phyloP scores from a whole-genome alignment of 1,140 invertebrate genomes.

The Chrysopa pallens region DNA sequence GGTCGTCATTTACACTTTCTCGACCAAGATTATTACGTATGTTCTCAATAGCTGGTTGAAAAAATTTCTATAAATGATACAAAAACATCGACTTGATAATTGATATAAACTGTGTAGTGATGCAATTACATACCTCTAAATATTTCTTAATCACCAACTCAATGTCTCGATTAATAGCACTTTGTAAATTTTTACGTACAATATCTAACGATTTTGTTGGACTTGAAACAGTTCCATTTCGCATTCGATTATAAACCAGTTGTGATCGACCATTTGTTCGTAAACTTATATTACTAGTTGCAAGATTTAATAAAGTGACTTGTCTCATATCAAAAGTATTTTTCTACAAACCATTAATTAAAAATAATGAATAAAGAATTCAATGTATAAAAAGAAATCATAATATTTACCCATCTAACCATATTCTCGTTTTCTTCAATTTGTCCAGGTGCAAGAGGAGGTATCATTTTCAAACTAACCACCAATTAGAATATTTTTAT shows the following conservation, averaged over 20 bases:
- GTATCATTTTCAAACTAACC: conserved; percentile 14
- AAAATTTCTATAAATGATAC: conserved; percentile 40
- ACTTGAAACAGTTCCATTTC: conserved; percentile 30
- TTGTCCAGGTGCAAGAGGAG: conserved; percentile 20
- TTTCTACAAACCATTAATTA: conserved; percentile 26
- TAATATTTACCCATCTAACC: conserved; percentile 19
- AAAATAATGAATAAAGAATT: conserved; percentile 13
- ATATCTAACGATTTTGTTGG: conserved; percentile 55
- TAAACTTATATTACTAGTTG: conserved; percentile 30
- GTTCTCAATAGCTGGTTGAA: conserved; percentile 62
- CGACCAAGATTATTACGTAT: conserved; percentile 54
- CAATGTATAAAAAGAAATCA: conserved; percentile 3
- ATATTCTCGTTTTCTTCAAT: conserved; percentile 18
- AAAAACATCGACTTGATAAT: conserved; percentile 1
- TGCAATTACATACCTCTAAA: conserved; percentile 36
- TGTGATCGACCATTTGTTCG: conserved; percentile 26
- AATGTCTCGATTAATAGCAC: conserved; percentile 57
- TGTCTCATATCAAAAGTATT: conserved; percentile 38
- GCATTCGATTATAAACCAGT: conserved; percentile 28
- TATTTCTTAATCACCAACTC: conserved; percentile 56
- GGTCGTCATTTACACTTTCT: conserved; percentile 54
- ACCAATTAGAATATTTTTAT: no score
- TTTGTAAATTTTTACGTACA: conserved; percentile 53
- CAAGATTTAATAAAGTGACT: conserved; percentile 37
- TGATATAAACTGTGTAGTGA: neutral